A percentile compares a stretch with the other conserved stretches of the same genome.
These are phyloP conservation scores for Acanthochromis polyacanthus DNA, from an alignment of 2,113 vertebrate species.

Conservation along the genomic window DNA sequence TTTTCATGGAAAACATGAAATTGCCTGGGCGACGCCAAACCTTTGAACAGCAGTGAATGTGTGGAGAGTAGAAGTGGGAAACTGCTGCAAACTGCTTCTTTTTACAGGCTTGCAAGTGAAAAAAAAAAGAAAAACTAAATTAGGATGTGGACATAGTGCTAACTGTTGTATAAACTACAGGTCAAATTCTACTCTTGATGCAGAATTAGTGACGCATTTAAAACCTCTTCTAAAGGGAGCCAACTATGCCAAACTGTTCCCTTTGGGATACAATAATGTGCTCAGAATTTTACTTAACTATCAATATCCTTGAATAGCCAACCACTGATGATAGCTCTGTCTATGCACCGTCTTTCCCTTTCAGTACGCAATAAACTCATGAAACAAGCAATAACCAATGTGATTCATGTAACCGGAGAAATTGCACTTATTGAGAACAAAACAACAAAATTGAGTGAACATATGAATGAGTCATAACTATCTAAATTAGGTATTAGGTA, in stretches of 20 bases:
- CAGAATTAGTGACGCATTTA: slow-evolving; percentile 36
- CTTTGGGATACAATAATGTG: slow-evolving; percentile 22
- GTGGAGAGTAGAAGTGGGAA: not conserved
- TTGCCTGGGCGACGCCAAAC: too few species aligned
- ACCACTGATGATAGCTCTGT: not conserved
- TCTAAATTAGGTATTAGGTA: too few species aligned
- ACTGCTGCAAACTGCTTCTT: slow-evolving; percentile 7
- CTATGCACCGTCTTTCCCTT: not conserved
- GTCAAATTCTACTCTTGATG: slow-evolving; percentile 30
- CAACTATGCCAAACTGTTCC: slow-evolving; percentile 13
- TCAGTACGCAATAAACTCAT: not conserved
- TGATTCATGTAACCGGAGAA: not conserved
- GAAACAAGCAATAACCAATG: not conserved
- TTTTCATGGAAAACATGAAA: too few species aligned
- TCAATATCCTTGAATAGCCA: slow-evolving; percentile 35
- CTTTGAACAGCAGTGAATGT: not conserved
- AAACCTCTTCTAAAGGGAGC: slow-evolving; percentile 26
- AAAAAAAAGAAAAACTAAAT: slow-evolving; percentile 21
- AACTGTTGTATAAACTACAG: slow-evolving; percentile 35
- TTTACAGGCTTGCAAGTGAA: slow-evolving; percentile 18
- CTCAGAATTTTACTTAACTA: slow-evolving; percentile 24
- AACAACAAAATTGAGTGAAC: not conserved
- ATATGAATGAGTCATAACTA: not conserved
- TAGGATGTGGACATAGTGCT: slow-evolving; percentile 24
- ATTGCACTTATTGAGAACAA: too few species aligned